Conservation (phyloP, 1,140 invertebrate species). For the Phenacoccus solenopsis region DNA sequence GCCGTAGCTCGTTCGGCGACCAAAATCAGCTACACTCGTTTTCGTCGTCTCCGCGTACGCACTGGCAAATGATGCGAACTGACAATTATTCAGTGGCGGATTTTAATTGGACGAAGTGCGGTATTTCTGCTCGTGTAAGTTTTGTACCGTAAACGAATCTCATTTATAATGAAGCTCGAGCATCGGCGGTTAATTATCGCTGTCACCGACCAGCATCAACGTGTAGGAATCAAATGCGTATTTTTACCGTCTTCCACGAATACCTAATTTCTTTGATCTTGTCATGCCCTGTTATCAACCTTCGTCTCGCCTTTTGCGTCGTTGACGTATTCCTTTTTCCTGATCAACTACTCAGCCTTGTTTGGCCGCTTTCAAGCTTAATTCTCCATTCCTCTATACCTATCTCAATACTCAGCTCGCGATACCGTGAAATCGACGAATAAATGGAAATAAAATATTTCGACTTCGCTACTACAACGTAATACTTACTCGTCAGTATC, state of each 20-base stretch:
- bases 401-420: too few relatives aligned
- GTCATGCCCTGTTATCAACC: not conserved
- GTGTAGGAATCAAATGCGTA: not conserved
- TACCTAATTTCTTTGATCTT: slow-evolving; percentile 2
- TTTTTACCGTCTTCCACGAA: not conserved
- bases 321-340: not conserved
- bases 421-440: too few relatives aligned
- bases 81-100: not conserved
- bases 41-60: not conserved
- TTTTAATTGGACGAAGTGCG: not conserved
- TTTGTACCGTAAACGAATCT: not conserved
- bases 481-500: too few relatives aligned
- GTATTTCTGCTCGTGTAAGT: not conserved
- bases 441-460: too few relatives aligned
- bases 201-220: not conserved
- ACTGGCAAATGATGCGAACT: not conserved
- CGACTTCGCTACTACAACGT: too few relatives aligned
- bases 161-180: not conserved
- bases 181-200: not conserved
- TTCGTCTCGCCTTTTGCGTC: not conserved
- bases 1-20: not conserved
- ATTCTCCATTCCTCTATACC: too few relatives aligned
- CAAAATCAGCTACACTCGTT: not conserved
- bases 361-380: too few relatives aligned
- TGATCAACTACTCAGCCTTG: not conserved